These are phyloP conservation scores for Dinothrombium tinctorium DNA, from an alignment of 1,140 invertebrate species.

Conservation along the genomic window DNA sequence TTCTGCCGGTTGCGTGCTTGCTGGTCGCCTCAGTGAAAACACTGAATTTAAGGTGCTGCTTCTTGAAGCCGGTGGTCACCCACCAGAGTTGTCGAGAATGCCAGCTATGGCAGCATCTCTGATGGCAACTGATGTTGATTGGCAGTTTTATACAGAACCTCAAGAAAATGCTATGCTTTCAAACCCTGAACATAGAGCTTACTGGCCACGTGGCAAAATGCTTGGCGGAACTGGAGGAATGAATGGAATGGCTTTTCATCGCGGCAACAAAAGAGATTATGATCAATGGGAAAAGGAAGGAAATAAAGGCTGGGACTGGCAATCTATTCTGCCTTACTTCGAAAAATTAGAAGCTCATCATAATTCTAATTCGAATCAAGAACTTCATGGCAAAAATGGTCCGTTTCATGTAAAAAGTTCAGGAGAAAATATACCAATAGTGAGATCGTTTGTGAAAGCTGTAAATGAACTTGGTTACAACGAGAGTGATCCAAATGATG, in stretches of 20 bases:
- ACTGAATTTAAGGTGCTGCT: conserved; percentile 31
- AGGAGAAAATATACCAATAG: neutral
- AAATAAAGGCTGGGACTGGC: conserved; percentile 40
- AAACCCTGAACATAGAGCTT: conserved; percentile 29
- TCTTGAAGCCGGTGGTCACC: conserved; percentile 44
- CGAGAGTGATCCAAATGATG: neutral
- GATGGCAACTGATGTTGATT: conserved; percentile 61
- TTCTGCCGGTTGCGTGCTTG: conserved; percentile 48
- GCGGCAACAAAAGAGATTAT: conserved; percentile 64
- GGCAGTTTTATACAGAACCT: conserved; percentile 57
- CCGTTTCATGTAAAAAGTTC: neutral
- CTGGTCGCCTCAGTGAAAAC: conserved; percentile 31
- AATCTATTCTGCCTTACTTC: conserved; percentile 41
- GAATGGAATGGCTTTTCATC: conserved; percentile 75
- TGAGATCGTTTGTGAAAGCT: neutral
- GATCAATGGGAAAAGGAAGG: conserved; percentile 51
- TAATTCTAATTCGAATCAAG: neutral
- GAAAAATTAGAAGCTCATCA: neutral
- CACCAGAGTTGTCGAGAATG: conserved; percentile 64
- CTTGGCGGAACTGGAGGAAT: conserved; percentile 56
- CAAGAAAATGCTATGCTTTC: conserved; percentile 53
- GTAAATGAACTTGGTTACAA: neutral
- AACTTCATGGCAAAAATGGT: neutral
- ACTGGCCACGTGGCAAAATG: conserved; percentile 10
- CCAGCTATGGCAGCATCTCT: conserved; percentile 55